Evolutionary conservation across 2,113 vertebrate genomes (phyloP).

Genomic region (Pimephales promelas): DNA sequence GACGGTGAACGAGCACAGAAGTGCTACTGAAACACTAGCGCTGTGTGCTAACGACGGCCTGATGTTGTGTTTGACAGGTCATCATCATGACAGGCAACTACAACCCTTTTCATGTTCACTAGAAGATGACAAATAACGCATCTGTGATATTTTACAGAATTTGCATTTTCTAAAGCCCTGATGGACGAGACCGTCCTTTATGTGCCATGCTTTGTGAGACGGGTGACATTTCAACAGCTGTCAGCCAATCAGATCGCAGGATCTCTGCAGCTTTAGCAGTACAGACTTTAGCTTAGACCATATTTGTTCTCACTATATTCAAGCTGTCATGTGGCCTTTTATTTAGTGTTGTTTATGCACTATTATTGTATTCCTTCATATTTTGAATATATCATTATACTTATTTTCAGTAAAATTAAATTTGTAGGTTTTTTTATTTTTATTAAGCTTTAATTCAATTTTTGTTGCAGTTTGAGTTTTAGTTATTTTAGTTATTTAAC

Average conservation of each 20-base stretch:
- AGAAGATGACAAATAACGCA: background rate
- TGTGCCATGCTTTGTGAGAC: background rate
- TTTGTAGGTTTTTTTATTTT: background rate
- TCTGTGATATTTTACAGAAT: background rate
- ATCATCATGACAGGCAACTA: background rate
- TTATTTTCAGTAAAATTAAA: background rate
- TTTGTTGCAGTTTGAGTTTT: background rate
- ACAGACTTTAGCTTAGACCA: background rate
- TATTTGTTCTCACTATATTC: background rate
- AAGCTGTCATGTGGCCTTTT: background rate
- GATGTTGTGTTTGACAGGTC: slow-evolving; percentile 3
- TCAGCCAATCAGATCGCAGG: slow-evolving; percentile 3
- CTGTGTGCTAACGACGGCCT: background rate
- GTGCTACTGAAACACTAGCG: background rate
- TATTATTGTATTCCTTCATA: background rate
- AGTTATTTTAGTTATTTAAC: background rate
- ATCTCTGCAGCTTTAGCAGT: background rate
- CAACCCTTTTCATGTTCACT: background rate
- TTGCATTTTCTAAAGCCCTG: background rate
- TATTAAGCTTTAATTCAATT: background rate
- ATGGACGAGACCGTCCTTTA: background rate
- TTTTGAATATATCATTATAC: background rate
- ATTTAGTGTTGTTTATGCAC: background rate
- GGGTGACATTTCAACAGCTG: background rate
- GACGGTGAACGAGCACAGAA: background rate